Evolutionary conservation across 1,140 invertebrate species (phyloP).

Genomic region (Planococcus citri): DNA sequence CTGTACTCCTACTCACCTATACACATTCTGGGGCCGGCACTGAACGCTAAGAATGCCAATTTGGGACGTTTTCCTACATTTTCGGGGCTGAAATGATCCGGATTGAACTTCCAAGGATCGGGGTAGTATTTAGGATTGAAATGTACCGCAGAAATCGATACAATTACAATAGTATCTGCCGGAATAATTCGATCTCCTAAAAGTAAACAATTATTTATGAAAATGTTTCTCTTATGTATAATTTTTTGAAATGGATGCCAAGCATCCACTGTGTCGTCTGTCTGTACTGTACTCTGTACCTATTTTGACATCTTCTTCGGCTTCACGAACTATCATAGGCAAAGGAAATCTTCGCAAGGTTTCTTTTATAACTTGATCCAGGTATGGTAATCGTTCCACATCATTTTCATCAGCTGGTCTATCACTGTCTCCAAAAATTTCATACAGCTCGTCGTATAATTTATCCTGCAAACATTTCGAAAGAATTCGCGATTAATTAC

Average conservation of each 20-base stretch:
- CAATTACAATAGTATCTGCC: no score
- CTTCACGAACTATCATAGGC: conserved; percentile 39
- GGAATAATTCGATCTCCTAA: no score
- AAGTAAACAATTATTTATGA: no score
- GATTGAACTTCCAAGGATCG: conserved; percentile 73
- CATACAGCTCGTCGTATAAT: conserved; percentile 27
- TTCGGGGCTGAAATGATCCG: conserved; percentile 82
- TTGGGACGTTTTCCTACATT: conserved; percentile 62
- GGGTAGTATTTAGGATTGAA: conserved; percentile 9
- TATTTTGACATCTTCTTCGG: conserved; percentile 37
- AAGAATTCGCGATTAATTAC: no score
- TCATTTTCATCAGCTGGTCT: conserved; percentile 39
- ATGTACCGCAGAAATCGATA: conserved; percentile 36
- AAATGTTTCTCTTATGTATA: no score
- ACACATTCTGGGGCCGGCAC: conserved; percentile 70
- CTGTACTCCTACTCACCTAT: conserved; percentile 45
- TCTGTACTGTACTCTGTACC: conserved; percentile 28
- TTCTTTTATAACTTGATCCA: conserved; percentile 48
- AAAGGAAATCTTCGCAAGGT: conserved; percentile 43
- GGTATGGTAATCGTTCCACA: conserved; percentile 41
- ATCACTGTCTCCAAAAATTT: conserved; percentile 35
- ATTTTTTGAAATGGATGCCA: no score
- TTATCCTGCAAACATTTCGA: conserved; percentile 26
- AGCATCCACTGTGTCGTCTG: no score
- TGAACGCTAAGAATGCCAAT: conserved; percentile 48